Conservation (phyloP, 2,888 invertebrate species). For the Athrips mouffetella region DNA sequence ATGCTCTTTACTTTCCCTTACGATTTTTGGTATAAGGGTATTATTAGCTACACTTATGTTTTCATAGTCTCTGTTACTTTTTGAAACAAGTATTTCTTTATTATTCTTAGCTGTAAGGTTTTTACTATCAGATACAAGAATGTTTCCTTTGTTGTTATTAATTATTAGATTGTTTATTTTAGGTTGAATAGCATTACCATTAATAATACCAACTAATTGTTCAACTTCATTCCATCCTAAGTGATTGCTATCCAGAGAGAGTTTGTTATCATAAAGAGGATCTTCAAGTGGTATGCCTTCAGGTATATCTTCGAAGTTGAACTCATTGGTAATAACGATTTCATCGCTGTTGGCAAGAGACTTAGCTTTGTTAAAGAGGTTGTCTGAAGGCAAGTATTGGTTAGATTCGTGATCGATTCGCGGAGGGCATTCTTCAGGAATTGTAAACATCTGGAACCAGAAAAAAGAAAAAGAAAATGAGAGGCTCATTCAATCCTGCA, state of each 20-base stretch:
- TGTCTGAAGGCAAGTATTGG: slow-evolving; percentile 49
- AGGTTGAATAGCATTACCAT: neutral
- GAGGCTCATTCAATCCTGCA: no score
- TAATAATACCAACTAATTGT: neutral
- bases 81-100: no score
- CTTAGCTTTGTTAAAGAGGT: slow-evolving; percentile 56
- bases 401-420: slow-evolving; percentile 44
- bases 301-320: slow-evolving; percentile 61
- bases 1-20: neutral
- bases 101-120: no score
- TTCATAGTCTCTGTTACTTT: no score
- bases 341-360: slow-evolving; percentile 48
- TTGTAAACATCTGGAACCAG: slow-evolving; percentile 60
- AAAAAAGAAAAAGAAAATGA: no score
- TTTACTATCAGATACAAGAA: no score
- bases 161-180: neutral
- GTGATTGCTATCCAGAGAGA: slow-evolving; percentile 26
- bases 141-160: no score
- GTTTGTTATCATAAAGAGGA: slow-evolving; percentile 58
- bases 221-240: neutral
- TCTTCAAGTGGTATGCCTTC: slow-evolving; percentile 65
- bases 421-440: slow-evolving; percentile 66
- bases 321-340: slow-evolving; percentile 57
- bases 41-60: neutral
- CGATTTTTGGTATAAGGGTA: neutral